Conservation (phyloP, 1,140 invertebrate genomes). For the Zelostemma sp. region DNA sequence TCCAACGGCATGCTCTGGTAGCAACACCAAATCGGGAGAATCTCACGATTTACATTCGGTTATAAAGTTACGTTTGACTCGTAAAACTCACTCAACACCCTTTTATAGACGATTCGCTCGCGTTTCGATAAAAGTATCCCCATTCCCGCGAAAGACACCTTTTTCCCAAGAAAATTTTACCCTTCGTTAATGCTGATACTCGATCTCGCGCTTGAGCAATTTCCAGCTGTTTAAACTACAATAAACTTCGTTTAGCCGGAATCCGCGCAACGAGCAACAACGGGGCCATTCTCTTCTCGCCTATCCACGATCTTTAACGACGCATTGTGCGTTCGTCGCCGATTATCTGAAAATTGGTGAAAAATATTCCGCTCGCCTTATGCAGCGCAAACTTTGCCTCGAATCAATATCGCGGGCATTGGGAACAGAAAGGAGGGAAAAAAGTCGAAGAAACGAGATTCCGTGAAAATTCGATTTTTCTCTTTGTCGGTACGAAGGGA, state of each 20-base stretch:
- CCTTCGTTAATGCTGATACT: not conserved
- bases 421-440: not conserved
- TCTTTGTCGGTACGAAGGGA: conserved; percentile 15
- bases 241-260: not conserved
- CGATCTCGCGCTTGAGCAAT: not conserved
- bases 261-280: not conserved
- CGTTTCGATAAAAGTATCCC: conserved; percentile 9
- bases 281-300: not conserved
- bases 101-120: conserved; percentile 7
- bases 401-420: not conserved
- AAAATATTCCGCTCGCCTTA: not conserved
- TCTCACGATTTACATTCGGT: conserved; percentile 44
- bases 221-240: not conserved
- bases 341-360: not conserved
- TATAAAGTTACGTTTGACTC: conserved; percentile 37
- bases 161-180: not conserved
- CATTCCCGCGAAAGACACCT: not conserved
- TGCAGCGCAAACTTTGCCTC: too few species aligned
- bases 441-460: not conserved
- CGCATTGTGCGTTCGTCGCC: not conserved
- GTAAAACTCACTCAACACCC: conserved; percentile 29
- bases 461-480: conserved; percentile 21
- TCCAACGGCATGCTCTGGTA: conserved; percentile 35
- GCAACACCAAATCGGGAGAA: conserved; percentile 45
- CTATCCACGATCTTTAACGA: not conserved